These are phyloP conservation scores for Linyphia triangularis DNA, from an alignment of 2,888 invertebrate genomes.

Conservation along the genomic window DNA sequence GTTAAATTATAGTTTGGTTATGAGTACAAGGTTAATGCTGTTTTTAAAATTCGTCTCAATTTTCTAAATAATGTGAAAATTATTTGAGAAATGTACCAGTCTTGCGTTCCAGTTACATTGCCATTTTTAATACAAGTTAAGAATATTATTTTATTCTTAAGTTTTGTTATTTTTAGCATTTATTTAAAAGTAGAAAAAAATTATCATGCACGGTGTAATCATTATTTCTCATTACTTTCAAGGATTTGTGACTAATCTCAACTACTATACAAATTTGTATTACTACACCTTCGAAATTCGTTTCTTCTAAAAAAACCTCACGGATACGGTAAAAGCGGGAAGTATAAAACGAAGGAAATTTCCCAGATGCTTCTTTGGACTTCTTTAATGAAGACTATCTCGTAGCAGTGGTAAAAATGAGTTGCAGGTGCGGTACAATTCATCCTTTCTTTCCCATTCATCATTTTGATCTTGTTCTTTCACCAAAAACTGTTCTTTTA, in stretches of 20 bases:
- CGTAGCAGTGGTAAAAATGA: neutral
- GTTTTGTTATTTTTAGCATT: no score
- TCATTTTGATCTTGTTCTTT: constrained; percentile 26
- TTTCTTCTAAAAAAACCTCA: neutral
- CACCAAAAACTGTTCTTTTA: constrained; percentile 21
- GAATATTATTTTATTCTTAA: no score
- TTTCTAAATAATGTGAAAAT: no score
- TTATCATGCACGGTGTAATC: no score
- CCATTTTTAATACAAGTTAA: no score
- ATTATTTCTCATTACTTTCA: no score
- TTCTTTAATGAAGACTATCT: neutral
- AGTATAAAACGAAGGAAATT: neutral
- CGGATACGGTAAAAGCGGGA: neutral
- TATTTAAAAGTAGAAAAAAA: no score
- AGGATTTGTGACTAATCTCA: neutral
- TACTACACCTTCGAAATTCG: neutral
- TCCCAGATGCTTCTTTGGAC: neutral
- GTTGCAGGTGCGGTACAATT: constrained; percentile 30
- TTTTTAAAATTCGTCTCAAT: no score
- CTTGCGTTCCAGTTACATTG: no score
- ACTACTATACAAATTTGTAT: neutral
- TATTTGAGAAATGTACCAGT: no score
- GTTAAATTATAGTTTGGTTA: no score
- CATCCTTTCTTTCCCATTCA: neutral
- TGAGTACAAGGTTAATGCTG: no score